Evolutionary conservation across 2,797 vertebrate species (phyloP).

Genomic region (Rhinichthys osculus): DNA sequence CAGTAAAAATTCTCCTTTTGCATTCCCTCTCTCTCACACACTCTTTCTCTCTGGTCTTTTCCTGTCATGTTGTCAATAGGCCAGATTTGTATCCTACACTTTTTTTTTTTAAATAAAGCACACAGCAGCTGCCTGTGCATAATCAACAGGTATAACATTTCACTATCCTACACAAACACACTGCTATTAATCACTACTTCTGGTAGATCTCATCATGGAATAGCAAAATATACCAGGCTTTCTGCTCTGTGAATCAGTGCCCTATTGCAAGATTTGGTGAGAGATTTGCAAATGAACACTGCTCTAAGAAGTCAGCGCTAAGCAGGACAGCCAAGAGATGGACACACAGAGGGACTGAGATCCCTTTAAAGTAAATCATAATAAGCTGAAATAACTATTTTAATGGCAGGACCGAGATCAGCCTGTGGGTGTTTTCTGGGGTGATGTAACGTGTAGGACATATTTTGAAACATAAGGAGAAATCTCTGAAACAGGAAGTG

Average conservation of each 20-base stretch:
- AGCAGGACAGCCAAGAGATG: neutral
- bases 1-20: neutral
- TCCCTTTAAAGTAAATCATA: conserved; percentile 26
- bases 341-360: neutral
- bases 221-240: neutral
- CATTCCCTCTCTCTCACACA: neutral
- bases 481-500: conserved; percentile 24
- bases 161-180: neutral
- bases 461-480: conserved; percentile 53
- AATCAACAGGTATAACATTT: neutral
- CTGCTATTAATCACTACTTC: neutral
- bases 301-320: neutral
- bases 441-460: conserved; percentile 57
- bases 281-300: conserved; percentile 38
- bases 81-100: neutral
- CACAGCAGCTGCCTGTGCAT: neutral
- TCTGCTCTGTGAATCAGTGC: neutral
- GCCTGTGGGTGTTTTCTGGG: conserved; percentile 49
- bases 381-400: conserved; percentile 38
- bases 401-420: conserved; percentile 29
- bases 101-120: neutral
- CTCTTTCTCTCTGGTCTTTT: neutral
- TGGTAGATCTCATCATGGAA: conserved; percentile 3
- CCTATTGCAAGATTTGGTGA: neutral
- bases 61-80: neutral